These are phyloP conservation scores for Urocyon cinereoargenteus DNA, from an alignment of 2,797 vertebrate genomes.

Conservation along the genomic window DNA sequence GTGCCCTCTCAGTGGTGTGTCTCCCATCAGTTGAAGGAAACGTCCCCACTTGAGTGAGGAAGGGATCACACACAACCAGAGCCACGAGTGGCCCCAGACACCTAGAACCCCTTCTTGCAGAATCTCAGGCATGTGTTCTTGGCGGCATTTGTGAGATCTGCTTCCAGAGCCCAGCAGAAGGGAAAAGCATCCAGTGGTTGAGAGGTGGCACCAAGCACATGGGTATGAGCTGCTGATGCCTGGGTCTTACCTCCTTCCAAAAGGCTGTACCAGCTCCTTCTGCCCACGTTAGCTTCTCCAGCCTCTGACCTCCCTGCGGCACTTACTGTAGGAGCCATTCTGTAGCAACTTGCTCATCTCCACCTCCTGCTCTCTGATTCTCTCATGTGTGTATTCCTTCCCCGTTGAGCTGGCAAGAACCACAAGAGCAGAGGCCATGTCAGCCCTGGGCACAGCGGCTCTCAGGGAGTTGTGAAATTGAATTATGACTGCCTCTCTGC, in stretches of 20 bases:
- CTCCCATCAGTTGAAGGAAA: conserved; percentile 9
- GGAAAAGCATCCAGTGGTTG: neutral
- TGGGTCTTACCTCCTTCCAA: neutral
- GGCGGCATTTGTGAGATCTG: neutral
- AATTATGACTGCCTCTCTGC: conserved; percentile 12
- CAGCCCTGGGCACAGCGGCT: neutral
- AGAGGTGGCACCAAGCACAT: neutral
- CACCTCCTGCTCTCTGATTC: neutral
- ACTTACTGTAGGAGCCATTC: neutral
- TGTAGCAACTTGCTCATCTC: conserved; percentile 47
- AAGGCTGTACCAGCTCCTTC: neutral
- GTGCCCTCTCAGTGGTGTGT: neutral
- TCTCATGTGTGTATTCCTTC: neutral
- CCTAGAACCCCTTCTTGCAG: neutral
- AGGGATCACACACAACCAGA: neutral
- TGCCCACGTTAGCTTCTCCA: neutral
- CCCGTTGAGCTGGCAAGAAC: neutral
- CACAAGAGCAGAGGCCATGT: neutral
- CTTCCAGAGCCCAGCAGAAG: neutral
- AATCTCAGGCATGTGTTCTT: neutral
- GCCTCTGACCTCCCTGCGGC: neutral
- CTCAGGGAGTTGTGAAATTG: conserved; percentile 34
- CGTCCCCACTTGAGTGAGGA: neutral
- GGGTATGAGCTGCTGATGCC: neutral
- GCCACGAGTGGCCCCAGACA: neutral